Evolutionary conservation across 2,888 invertebrate species (phyloP), one percentile per base, ranked within the genome.

Genomic region (Odontocerum albicorne): DNA sequence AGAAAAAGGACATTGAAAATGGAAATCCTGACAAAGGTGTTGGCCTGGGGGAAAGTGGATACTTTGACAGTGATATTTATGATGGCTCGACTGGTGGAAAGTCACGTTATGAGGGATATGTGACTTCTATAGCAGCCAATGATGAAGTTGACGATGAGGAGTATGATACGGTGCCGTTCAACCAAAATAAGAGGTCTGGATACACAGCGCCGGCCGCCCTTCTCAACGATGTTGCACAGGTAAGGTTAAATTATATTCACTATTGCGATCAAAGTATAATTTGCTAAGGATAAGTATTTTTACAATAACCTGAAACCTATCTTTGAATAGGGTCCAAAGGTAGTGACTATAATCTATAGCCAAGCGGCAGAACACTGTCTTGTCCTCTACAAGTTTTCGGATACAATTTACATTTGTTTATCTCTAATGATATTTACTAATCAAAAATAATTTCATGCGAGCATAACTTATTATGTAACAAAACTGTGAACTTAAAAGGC

Each of bases 91-190:
- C 72, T 3, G 80, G 81, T 59, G 80, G 78, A 39, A 90, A 88
- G 66, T 87, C 86, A 52, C 88, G 92, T 67, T 94, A 88, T 72
- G 95, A 93, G 68, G 96, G 93, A 21, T 97, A 97, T 72, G 92
- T 94, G 63, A 95, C 95, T 49, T 96, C 96, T 0, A 97, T 98
- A 70, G 95, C 96, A 40, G 90, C 96, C 1, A 95, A 94, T 71
- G 97, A 98, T 75, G 96, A 97, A 72, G 88, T 89, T 27, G 95
- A 95, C 77, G 95, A 96, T 69, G 95, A 96, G 68, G 95, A 95
- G 70, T 87, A 88, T 62, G 92, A 92, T 67, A 83, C 87, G 64
- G 83, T 82, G 13, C 85, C 88, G 3, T 83, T 85, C 59, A 80
- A 79, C 62, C 83, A 86, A 63, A 80, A 77, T 59, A 90, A 92